A percentile compares a stretch with the other conserved stretches of the same genome.
phyloP scores from a whole-genome alignment of 1,140 invertebrate species.

The Centruroides vittatus region DNA sequence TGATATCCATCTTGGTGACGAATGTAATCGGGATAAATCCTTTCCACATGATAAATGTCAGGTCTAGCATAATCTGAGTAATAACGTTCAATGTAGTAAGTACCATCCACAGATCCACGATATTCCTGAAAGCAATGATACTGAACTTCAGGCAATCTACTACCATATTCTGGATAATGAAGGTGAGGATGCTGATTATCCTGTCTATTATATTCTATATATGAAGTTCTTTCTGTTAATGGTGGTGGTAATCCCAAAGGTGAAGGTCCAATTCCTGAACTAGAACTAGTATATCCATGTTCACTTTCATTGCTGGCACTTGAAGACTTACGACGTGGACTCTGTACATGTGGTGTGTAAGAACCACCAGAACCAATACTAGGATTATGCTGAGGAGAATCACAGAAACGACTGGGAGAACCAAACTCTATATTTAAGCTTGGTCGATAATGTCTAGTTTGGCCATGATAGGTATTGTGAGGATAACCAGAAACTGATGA shows the following conservation, averaged over 20 bases:
- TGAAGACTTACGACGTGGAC: conserved; percentile 48
- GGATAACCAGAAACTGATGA: conserved; percentile 44
- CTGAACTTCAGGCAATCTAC: conserved; percentile 6
- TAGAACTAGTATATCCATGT: conserved; percentile 13
- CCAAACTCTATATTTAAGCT: conserved; percentile 34
- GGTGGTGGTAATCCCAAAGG: conserved; percentile 7
- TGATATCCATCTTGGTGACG: conserved; percentile 17
- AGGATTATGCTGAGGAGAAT: conserved; percentile 53
- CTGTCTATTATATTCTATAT: conserved; percentile 21
- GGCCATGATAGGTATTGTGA: conserved; percentile 84
- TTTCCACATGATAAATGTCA: conserved; percentile 17
- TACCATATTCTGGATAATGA: conserved; percentile 19
- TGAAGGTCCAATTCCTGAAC: conserved; percentile 19
- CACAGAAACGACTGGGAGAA: conserved; percentile 52
- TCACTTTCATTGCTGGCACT: conserved; percentile 44
- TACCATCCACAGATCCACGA: conserved; percentile 1
- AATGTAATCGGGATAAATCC: conserved; percentile 21
- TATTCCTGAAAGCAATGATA: conserved; percentile 16
- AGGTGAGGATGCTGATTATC: conserved; percentile 24
- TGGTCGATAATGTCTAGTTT: conserved; percentile 56
- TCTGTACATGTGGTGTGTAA: conserved; percentile 19
- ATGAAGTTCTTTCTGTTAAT: conserved; percentile 16
- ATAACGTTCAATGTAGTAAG: conserved; percentile 13
- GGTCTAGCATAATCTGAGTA: conserved; percentile 12
- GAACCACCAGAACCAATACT: conserved; percentile 17